A percentile compares a stretch with the other conserved stretches of the same genome.
These are phyloP conservation scores for Lagopus muta DNA, from an alignment of 2,113 vertebrate species.

Conservation along the genomic window DNA sequence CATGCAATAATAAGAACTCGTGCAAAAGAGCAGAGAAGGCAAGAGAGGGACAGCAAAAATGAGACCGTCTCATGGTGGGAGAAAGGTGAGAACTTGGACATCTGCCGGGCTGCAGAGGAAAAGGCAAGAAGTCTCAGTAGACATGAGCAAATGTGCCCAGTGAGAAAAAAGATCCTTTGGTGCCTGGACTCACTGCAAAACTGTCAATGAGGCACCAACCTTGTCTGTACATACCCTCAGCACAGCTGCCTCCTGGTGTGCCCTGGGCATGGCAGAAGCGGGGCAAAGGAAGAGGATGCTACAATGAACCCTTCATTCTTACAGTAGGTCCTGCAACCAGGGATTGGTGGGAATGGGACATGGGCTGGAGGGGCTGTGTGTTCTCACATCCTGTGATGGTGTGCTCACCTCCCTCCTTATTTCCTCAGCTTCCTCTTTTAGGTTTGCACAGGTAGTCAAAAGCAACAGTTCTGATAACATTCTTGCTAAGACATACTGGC, in stretches of 20 bases:
- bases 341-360: background rate
- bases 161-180: background rate
- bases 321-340: background rate
- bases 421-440: background rate
- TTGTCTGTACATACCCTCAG: accelerated
- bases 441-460: background rate
- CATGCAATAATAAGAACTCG: background rate
- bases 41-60: background rate
- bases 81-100: background rate
- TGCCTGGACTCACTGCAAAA: background rate
- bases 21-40: background rate
- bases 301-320: background rate
- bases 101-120: background rate
- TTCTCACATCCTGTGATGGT: background rate
- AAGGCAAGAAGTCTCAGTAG: background rate
- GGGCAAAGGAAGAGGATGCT: accelerated
- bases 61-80: background rate
- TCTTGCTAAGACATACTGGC: background rate
- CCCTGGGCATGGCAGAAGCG: background rate
- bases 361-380: background rate
- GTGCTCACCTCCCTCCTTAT: too few species aligned
- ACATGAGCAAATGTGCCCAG: background rate
- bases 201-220: background rate
- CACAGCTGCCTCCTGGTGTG: background rate
- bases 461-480: background rate